Evolutionary conservation across 2,113 vertebrate genomes (phyloP), one percentile per base, ranked within the genome.

Genomic region (Spea bombifrons): DNA sequence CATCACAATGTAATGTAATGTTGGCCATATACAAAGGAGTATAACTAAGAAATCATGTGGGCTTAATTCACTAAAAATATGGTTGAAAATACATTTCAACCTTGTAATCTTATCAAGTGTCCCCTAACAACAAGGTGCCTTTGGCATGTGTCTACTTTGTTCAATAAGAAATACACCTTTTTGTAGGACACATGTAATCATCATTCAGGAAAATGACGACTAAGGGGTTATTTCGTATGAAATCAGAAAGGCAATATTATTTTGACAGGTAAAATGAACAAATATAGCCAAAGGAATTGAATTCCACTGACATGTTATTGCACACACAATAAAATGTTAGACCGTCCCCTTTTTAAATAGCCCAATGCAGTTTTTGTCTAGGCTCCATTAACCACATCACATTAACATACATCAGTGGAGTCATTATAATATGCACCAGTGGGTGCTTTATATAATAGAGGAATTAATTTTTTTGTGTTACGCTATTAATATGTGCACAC

Each of bases 151-250:
- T 16, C 15, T 65, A 9, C n/a, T 30, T 65, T 30, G 16, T 30
- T 7, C n/a, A 65, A 30, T 30, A 30, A 7, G 30, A 43, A 30
- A 43, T 7, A 17, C n/a, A 30, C 8, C 5, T 30, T 30, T 30
- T 30, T 30, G 30, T 30, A 30, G 30, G 30, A 30, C 30, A 30
- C 30, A 4, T 67, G 12, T 45, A 67, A 45, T 66, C 7, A 67
- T 12, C 61, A 71, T 16, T 48, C 49, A 49, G 17, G 66, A 43
- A 71, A 52, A 30, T 71, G 16, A 52, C 52, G 16, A 7, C 5
- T 50, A 70, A 50, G 16, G 47, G 49, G 68, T 71, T 67, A 67
- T 67, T 71, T 71, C 16, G 4, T 43, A 7, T 70, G 68, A 70
- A 45, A 50, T 9, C 15, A n/a, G 49, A 71, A 16, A 30, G 49